Base-by-base conservation (phyloP, 1,140 invertebrate genomes). In the Prorops nasuta region DNA sequence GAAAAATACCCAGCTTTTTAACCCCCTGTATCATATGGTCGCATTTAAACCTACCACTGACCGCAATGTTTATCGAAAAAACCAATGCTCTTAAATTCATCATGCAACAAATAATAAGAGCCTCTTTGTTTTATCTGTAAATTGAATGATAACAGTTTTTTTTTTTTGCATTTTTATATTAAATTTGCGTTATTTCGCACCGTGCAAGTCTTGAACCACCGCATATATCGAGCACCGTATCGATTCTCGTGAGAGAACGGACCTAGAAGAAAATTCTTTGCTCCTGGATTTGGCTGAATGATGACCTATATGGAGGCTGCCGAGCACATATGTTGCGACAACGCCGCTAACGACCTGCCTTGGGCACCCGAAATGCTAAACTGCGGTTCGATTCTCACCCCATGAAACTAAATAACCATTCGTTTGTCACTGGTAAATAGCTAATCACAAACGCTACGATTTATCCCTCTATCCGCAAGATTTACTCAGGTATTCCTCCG, bases 241-340 rank as follows among this genome's bases (percentile, higher is more conserved):
- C n/a, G n/a, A n/a, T n/a, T n/a, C n/a, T n/a, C n/a, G n/a, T n/a
- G n/a, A n/a, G 24, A 28, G 24, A 28, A 28, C 10, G 24, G 10
- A 28, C 4, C 4, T 4, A 28, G 24, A 28, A 28, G 24, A 10
- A 28, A 10, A 6, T 28, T 28, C 24, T 28, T 10, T 4, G 10
- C 24, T 41, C 18, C 16, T 10, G 19, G 19, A 61, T 73, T 65
- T 68, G 55, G 63, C 53, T 54, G 58, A 52, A 65, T 64, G 66
- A 57, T 71, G 66, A 58, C 73, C 71, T 74, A 77, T 78, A 78
- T 78, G 76, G 74, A 77, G 69, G 49, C 71, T 77, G 76, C 74
- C 72, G 57, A 49, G 65, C 72, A 71, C 76, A 78, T 78, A 78
- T 78, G 76, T 75, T 76, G 65, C 71, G 59, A 75, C 72, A 76